Conservation (phyloP, 2,888 invertebrate genomes). For the Xanthorhoe spadicearia region DNA sequence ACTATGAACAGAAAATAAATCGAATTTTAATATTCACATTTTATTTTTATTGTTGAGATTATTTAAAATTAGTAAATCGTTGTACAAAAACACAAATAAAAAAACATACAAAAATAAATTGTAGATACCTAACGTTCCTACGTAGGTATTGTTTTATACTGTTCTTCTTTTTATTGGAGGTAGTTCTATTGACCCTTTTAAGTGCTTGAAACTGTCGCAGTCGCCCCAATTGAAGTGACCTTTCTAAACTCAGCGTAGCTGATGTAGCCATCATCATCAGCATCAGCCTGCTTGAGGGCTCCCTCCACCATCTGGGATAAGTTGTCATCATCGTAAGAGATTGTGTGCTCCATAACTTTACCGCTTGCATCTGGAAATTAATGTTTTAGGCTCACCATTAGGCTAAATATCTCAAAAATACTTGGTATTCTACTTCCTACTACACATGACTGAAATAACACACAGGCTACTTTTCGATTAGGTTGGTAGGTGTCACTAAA, state of each 20-base stretch:
- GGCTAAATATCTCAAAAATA: too few relatives aligned
- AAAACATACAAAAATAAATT: background rate
- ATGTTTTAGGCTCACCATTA: background rate
- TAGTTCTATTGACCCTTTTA: too few relatives aligned
- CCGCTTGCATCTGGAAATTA: slow-evolving; percentile 38
- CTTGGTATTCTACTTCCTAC: too few relatives aligned
- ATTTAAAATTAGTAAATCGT: too few relatives aligned
- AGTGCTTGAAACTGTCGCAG: background rate
- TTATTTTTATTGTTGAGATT: too few relatives aligned
- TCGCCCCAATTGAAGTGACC: slow-evolving; percentile 30
- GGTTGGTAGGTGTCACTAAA: too few relatives aligned
- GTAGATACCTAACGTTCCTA: too few relatives aligned
- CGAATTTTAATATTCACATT: background rate
- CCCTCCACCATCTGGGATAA: slow-evolving; percentile 60
- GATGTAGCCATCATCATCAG: slow-evolving; percentile 68
- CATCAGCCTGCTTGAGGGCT: slow-evolving; percentile 59
- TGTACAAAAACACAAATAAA: background rate
- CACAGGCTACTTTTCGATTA: too few relatives aligned
- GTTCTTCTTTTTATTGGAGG: too few relatives aligned
- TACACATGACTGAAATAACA: too few relatives aligned
- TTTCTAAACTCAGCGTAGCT: slow-evolving; percentile 61
- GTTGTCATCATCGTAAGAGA: slow-evolving; percentile 57
- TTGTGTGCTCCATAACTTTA: slow-evolving; percentile 27
- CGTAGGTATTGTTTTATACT: too few relatives aligned
- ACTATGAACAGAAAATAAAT: too few relatives aligned